Percentiles rank a stretch among this genome's conserved stretches.
Conservation (phyloP, 2,113 vertebrate genomes). For the Cyanocitta stelleri region DNA sequence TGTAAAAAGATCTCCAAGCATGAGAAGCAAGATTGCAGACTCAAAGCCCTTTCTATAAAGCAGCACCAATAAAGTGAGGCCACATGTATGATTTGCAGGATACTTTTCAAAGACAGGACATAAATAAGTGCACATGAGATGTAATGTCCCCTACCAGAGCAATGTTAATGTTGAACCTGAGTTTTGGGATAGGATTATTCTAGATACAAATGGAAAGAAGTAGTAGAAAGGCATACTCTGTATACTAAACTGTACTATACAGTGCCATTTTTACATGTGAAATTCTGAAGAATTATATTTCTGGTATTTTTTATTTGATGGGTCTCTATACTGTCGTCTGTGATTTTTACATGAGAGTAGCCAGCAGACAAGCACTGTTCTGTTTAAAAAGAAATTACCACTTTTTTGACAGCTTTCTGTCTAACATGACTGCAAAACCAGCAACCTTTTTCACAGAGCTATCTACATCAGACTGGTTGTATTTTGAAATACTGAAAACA, state of each 20-base stretch:
- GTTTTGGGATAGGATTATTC: background rate
- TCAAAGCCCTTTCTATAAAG: background rate
- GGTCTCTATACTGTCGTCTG: background rate
- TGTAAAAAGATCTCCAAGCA: background rate
- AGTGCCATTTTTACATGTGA: background rate
- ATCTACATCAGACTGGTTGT: background rate
- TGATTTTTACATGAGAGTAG: background rate
- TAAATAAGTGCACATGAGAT: background rate
- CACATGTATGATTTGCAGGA: background rate
- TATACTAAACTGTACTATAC: background rate
- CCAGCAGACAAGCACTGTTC: background rate
- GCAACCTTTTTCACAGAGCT: background rate
- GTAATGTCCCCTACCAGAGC: background rate
- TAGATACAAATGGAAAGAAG: background rate
- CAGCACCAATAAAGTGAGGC: background rate
- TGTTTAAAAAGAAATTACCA: background rate
- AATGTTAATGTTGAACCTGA: background rate
- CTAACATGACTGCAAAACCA: background rate
- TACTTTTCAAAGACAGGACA: background rate
- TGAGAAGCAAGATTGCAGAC: background rate
- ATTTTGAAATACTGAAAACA: conserved; percentile 6
- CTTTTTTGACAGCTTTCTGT: background rate
- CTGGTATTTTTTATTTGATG: background rate
- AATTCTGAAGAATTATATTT: background rate
- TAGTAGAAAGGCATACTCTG: background rate